Base-by-base conservation (phyloP, 1,140 invertebrate genomes). In the Nasonia longicornis region DNA sequence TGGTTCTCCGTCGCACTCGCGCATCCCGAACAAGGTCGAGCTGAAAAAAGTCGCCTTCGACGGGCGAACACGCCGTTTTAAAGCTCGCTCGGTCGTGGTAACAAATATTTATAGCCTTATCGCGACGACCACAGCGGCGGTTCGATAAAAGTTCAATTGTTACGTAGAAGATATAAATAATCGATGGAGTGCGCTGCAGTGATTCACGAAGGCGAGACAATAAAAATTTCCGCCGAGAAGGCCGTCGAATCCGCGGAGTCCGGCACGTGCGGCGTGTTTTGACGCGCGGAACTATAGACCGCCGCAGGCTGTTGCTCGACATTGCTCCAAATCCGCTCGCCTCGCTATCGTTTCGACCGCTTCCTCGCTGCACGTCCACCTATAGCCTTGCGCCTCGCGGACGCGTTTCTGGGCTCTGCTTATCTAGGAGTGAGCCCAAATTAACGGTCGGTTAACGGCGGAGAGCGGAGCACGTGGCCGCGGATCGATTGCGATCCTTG, bases 401-500 rank as follows among this genome's bases (percentile, higher is more conserved):
- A 38, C 35, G 35, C 3, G 35, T 38, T 38, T 38, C 3, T 38
- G 7, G 3, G 35, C 4, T 38, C 7, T 7, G 35, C 7, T 38
- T 38, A 38, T 38, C 26, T 26, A 26, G 1, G 26, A 26, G 26
- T 26, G 26, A 26, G 26, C 26, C 26, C 26, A 26, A 1, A 26
- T 26, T 26, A 26, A 26, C 26, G 26, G 26, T 26, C 26, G 26
- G 26, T 26, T 35, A 35, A 74, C 70, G 73, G 31, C 35, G 11
- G 80, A 31, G 14, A 20, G 31, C 26, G 45, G 42, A 84, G 79
- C 83, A 81, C 66, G 76, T 84, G 83, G 76, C 26, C 14, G 45
- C 29, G 42, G 58, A 77, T 77, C 77, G 81, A 82, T 84, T 52
- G 58, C 58, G 78, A 82, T 82, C 81, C 81, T 84, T 66, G 69